Base-by-base conservation (phyloP, 2,113 vertebrate genomes). In the Leptobrachium leishanense region DNA sequence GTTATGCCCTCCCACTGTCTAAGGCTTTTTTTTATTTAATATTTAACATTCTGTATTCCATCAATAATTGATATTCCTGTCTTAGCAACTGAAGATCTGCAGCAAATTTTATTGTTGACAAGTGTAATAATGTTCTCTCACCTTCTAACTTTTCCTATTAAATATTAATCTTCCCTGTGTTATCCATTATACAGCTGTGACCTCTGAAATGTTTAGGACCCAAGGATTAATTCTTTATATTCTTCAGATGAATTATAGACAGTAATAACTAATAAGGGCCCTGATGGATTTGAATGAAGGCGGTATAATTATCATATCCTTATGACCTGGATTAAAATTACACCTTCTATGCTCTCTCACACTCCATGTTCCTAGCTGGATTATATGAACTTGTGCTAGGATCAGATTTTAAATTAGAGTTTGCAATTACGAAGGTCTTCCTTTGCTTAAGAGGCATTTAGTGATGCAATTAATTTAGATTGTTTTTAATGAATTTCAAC, bases 21-120 rank as follows among this genome's bases (percentile, higher is more conserved):
- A 81, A 83, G 86, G 84, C 88, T 89, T 83, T 77, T 88, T 86
- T 88, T 86, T 86, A 82, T 86, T 91, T 90, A 82, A 85, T 89
- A 86, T 91, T 90, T 91, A 86, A 90, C 78, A 55, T 85, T 86
- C 85, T 62, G 75, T 84, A 62, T 88, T 86, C 86, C 82, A 75
- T 90, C 84, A 90, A 90, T 91, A 90, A 89, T 88, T 84, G 82
- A 89, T 68, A 0, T 39, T 53, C 79, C 85, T 84, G 77, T 88
- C 89, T 86, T 83, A 83, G 80, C 87, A 87, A 76, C 83, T 71
- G 81, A 83, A 79, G 83, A 82, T 82, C 84, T 82, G 88, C 84
- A 68, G 85, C 86, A 83, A 86, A 87, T 86, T 86, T 84, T 86
- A 86, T 83, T 93, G 87, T 89, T 87, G 86, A 86, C 86, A 82